Evolutionary conservation across 2,113 vertebrate genomes (phyloP).

Genomic region (Ammodramus savannarum): DNA sequence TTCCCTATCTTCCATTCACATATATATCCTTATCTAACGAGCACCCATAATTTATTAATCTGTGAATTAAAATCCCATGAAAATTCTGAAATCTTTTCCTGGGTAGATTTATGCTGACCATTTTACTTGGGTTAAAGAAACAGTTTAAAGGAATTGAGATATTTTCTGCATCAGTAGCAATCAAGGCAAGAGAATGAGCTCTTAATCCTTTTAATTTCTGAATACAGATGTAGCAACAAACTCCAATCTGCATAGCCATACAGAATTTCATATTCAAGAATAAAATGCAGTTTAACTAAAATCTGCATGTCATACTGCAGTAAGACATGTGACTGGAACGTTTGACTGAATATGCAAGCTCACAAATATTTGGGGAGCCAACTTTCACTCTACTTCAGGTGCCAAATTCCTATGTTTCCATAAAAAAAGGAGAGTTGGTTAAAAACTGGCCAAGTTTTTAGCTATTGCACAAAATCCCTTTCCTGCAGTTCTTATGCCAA

Average conservation of each 20-base stretch:
- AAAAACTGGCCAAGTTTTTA: background rate
- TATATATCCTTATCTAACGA: background rate
- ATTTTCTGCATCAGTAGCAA: background rate
- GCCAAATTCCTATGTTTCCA: background rate
- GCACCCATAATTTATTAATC: background rate
- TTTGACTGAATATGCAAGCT: background rate
- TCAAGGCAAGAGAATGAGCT: background rate
- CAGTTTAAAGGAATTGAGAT: background rate
- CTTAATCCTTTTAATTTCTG: background rate
- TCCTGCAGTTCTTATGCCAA: background rate
- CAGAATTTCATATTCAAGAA: background rate
- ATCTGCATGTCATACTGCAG: background rate
- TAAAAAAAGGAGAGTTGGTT: background rate
- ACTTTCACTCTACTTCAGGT: background rate
- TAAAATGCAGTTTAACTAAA: background rate
- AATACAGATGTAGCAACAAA: background rate
- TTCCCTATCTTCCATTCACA: background rate
- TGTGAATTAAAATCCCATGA: background rate
- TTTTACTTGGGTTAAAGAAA: background rate
- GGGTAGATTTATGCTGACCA: background rate
- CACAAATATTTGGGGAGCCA: background rate
- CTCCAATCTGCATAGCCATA: background rate
- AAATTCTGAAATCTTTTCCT: background rate
- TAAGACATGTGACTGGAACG: background rate
- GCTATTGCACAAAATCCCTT: background rate